Evolutionary conservation across 2,797 vertebrate genomes (phyloP).

Genomic region (Notolepis coatsorum): DNA sequence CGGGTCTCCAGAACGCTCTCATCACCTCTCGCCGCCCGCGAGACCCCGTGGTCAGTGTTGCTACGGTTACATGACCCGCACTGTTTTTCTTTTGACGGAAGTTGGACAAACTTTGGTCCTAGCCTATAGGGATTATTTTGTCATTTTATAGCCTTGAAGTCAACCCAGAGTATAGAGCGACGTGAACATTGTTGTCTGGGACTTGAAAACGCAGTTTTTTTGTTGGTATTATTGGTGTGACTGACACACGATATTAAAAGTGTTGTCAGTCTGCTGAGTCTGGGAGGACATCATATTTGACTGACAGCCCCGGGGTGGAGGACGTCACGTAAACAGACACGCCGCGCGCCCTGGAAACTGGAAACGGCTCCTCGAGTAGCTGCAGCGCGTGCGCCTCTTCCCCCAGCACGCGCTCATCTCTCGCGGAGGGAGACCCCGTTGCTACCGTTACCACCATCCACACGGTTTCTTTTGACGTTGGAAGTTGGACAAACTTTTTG

Average conservation of each 20-base stretch:
- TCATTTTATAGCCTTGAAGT: slow-evolving; percentile 17
- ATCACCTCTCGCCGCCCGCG: neutral
- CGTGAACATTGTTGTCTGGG: slow-evolving; percentile 25
- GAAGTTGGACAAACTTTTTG: too few relatives aligned
- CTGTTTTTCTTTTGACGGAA: slow-evolving; percentile 17
- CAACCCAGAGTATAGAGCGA: slow-evolving; percentile 39
- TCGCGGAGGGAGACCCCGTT: too few relatives aligned
- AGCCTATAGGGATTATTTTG: slow-evolving; percentile 28
- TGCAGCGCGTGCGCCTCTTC: too few relatives aligned
- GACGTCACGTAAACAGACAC: too few relatives aligned
- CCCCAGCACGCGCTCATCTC: too few relatives aligned
- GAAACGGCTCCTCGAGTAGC: too few relatives aligned
- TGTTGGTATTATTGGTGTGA: neutral
- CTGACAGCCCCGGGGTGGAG: too few relatives aligned
- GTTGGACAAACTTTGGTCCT: slow-evolving; percentile 56
- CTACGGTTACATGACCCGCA: neutral
- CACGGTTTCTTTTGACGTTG: too few relatives aligned
- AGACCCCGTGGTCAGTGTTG: neutral
- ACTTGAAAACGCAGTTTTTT: slow-evolving; percentile 24
- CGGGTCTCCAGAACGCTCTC: slow-evolving; percentile 28
- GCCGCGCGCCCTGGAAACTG: too few relatives aligned
- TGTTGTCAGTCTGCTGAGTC: too few relatives aligned
- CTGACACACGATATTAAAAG: neutral
- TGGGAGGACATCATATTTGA: too few relatives aligned
- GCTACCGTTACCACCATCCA: too few relatives aligned